phyloP scores from a whole-genome alignment of 1,140 invertebrate species.

The Neodiprion lecontei region DNA sequence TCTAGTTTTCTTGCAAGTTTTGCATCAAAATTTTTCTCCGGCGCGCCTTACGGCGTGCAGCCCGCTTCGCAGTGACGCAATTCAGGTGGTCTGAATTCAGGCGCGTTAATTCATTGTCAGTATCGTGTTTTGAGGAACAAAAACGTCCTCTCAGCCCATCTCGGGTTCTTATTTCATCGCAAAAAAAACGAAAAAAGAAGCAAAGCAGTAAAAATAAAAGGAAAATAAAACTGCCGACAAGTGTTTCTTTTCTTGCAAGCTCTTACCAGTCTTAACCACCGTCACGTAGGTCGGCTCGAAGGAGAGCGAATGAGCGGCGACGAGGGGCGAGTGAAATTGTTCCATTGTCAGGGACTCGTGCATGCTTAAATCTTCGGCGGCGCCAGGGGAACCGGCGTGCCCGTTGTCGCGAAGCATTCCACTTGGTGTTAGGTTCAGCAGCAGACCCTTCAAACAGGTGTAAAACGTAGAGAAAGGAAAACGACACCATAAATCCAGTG shows the following conservation, averaged over 20 bases:
- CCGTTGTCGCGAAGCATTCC: conserved; percentile 55
- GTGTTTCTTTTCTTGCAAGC: too few relatives aligned
- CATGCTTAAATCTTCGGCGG: conserved; percentile 50
- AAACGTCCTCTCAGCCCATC: too few relatives aligned
- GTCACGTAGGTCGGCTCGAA: conserved; percentile 50
- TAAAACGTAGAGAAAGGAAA: conserved; percentile 21
- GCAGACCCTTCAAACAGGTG: conserved; percentile 60
- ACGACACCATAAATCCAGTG: conserved; percentile 19
- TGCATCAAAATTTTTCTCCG: neutral
- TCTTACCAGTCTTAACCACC: conserved; percentile 49
- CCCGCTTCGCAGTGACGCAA: too few relatives aligned
- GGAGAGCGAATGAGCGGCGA: conserved; percentile 57
- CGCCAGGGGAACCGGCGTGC: conserved; percentile 57
- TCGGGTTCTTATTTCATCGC: too few relatives aligned
- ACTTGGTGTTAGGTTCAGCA: conserved; percentile 67
- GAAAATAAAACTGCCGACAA: too few relatives aligned
- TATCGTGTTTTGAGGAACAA: too few relatives aligned
- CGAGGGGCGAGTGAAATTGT: conserved; percentile 63
- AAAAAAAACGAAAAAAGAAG: too few relatives aligned
- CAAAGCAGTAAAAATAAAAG: too few relatives aligned
- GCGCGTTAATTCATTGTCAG: too few relatives aligned
- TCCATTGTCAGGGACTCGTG: conserved; percentile 62
- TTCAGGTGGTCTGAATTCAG: too few relatives aligned
- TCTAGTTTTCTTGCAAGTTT: neutral
- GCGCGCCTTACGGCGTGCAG: neutral